A percentile compares a stretch with the other conserved stretches of the same genome.
Conservation (phyloP, 2,888 invertebrate species). For the Drosophila nr. medialis region DNA sequence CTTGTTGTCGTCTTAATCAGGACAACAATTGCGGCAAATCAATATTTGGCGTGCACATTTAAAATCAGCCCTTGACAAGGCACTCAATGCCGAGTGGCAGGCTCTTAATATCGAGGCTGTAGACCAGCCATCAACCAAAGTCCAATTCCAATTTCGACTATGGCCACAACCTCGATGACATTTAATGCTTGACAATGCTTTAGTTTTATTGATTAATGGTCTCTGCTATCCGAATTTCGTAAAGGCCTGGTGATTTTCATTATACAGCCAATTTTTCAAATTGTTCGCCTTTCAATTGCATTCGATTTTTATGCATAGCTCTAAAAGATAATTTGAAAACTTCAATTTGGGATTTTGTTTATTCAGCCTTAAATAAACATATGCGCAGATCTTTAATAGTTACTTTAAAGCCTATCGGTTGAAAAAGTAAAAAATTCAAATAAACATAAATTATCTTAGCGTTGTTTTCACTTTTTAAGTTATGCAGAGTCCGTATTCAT, state of each 20-base stretch:
- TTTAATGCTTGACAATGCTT: slow-evolving; percentile 56
- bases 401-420: background rate
- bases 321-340: background rate
- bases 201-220: slow-evolving; percentile 65
- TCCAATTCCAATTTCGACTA: slow-evolving; percentile 19
- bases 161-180: slow-evolving; percentile 29
- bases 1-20: slow-evolving; percentile 47
- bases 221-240: background rate
- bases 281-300: background rate
- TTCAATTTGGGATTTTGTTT: background rate
- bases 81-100: slow-evolving; percentile 20
- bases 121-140: slow-evolving; percentile 12
- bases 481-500: background rate
- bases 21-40: slow-evolving; percentile 55
- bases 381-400: background rate
- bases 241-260: background rate
- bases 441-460: background rate
- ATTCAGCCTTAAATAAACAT: background rate
- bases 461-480: background rate
- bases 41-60: slow-evolving; percentile 65
- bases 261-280: background rate
- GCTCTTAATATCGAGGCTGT: slow-evolving; percentile 51
- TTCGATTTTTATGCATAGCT: background rate
- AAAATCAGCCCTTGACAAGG: slow-evolving; percentile 23
- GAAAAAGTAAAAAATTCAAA: background rate